Evolutionary conservation across 1,140 invertebrate species (phyloP).

Genomic region (Lanistes nyassanus): DNA sequence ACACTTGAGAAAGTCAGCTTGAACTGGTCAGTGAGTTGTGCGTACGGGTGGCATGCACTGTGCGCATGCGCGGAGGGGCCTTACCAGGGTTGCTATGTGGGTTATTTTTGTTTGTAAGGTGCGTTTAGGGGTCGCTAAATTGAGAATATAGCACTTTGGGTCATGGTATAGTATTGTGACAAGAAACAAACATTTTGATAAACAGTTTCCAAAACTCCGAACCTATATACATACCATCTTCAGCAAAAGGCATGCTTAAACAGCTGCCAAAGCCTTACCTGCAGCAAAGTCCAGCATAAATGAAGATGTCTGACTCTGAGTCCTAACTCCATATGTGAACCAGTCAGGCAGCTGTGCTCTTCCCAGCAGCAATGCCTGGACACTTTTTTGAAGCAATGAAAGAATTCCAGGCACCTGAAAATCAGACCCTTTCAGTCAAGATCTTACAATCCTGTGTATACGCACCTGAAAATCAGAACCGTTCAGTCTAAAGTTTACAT

Average conservation of each 20-base stretch:
- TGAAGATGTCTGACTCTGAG: conserved; percentile 79
- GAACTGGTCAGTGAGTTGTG: too few species aligned
- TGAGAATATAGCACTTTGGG: too few species aligned
- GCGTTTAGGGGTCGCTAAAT: too few species aligned
- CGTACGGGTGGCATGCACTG: too few species aligned
- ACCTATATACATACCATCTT: not conserved
- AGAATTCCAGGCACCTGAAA: conserved; percentile 85
- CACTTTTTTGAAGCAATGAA: conserved; percentile 86
- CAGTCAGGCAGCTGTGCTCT: conserved; percentile 86
- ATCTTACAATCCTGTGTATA: too few species aligned
- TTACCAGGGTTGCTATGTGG: too few species aligned
- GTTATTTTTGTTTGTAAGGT: too few species aligned
- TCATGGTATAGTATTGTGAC: too few species aligned
- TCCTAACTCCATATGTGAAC: conserved; percentile 86
- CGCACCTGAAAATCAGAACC: conserved; percentile 74
- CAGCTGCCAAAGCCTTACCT: conserved; percentile 14
- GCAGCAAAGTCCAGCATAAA: conserved; percentile 66
- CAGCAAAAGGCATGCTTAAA: not conserved
- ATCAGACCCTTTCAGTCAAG: not conserved
- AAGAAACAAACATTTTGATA: too few species aligned
- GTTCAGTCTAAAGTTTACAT: not conserved
- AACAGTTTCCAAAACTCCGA: too few species aligned
- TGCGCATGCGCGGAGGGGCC: too few species aligned
- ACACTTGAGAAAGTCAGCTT: too few species aligned
- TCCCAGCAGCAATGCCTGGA: conserved; percentile 87